Evolutionary conservation across 2,797 vertebrate genomes (phyloP).

Genomic region (Glossophaga mutica): DNA sequence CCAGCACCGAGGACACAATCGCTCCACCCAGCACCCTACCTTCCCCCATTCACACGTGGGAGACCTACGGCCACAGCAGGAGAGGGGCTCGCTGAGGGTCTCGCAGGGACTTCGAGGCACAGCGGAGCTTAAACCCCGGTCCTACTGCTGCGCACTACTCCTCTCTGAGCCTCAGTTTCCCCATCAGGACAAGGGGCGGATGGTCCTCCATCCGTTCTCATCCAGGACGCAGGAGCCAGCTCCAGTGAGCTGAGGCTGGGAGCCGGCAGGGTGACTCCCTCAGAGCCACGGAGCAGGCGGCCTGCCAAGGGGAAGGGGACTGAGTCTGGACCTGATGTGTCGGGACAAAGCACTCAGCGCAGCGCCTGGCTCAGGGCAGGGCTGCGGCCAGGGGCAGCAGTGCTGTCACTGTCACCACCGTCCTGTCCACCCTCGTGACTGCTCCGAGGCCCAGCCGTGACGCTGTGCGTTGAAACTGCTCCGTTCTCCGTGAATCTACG

Average conservation of each 20-base stretch:
- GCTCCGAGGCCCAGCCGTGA: neutral
- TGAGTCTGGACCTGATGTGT: neutral
- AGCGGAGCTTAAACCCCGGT: neutral
- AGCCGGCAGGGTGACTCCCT: neutral
- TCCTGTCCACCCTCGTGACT: neutral
- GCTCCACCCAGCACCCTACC: accelerated
- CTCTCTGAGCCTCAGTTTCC: neutral
- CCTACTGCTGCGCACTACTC: too few species aligned
- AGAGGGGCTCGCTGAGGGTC: neutral
- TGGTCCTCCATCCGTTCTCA: neutral
- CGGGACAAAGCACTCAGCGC: neutral
- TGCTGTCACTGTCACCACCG: neutral
- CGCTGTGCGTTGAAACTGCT: accelerated
- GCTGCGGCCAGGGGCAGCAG: accelerated
- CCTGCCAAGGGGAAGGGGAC: neutral
- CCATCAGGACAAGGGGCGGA: neutral
- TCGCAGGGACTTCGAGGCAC: neutral
- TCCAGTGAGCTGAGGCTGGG: neutral
- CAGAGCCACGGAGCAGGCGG: accelerated
- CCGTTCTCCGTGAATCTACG: neutral
- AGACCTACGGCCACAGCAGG: neutral
- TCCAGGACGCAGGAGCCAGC: neutral
- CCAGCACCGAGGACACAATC: neutral
- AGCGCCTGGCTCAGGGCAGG: neutral
- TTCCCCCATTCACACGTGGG: neutral